Conservation (phyloP, 2,888 invertebrate genomes). For the Emesis furor region DNA sequence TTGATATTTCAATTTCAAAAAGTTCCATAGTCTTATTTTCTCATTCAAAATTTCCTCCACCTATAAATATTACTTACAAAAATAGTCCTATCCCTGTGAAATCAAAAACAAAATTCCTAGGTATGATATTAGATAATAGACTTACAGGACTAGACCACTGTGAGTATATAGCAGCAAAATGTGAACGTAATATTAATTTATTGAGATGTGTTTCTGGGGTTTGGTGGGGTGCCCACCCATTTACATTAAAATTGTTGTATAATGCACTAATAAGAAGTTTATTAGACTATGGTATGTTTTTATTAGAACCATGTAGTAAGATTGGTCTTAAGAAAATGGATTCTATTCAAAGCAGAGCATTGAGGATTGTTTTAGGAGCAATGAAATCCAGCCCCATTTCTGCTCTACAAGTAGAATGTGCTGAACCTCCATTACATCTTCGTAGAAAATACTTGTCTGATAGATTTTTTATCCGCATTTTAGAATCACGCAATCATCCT, state of each 20-base stretch:
- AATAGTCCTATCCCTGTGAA: constrained; percentile 5
- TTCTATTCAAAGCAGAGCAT: constrained; percentile 67
- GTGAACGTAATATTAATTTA: constrained; percentile 47
- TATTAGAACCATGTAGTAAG: constrained; percentile 64
- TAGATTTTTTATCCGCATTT: too few species aligned
- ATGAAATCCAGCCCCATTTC: constrained; percentile 74
- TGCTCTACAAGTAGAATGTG: constrained; percentile 55
- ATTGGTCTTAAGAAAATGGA: constrained; percentile 3
- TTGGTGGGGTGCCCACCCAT: constrained; percentile 70
- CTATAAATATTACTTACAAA: not conserved
- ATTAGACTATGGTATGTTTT: constrained; percentile 69
- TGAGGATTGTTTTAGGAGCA: constrained; percentile 66
- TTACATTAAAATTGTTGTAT: constrained; percentile 59
- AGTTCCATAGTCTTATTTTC: constrained; percentile 1
- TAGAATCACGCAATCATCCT: too few species aligned
- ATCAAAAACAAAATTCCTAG: constrained; percentile 43
- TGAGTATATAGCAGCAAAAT: constrained; percentile 42
- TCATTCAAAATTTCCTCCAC: not conserved
- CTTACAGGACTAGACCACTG: constrained; percentile 43
- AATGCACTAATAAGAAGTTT: constrained; percentile 65
- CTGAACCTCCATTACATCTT: constrained; percentile 15
- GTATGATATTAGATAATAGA: constrained; percentile 51
- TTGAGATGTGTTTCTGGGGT: constrained; percentile 57
- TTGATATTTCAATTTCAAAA: not conserved
- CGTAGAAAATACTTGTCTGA: constrained; percentile 23